Percentiles rank a stretch among this genome's conserved stretches.
Conservation (phyloP, 1,140 invertebrate species). For the Pygmarrhopalites habei region DNA sequence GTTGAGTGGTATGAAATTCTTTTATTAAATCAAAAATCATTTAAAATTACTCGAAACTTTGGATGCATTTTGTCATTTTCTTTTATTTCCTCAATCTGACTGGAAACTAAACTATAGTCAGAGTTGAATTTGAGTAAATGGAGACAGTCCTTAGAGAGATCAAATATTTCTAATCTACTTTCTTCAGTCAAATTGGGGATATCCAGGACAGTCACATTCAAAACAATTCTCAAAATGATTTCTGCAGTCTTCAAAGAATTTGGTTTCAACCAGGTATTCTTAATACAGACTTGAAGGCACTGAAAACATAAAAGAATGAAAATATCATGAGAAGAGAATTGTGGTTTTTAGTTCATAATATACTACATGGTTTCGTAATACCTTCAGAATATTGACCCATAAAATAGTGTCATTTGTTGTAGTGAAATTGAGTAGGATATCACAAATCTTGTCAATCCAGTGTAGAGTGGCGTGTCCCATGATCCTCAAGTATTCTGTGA, state of each 20-base stretch:
- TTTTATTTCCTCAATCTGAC: not conserved
- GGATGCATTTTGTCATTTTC: conserved; percentile 8
- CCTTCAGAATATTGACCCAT: conserved; percentile 25
- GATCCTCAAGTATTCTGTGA: conserved; percentile 10
- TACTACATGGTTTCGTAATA: not conserved
- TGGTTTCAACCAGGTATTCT: conserved; percentile 32
- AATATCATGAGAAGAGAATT: not conserved
- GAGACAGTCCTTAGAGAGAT: not conserved
- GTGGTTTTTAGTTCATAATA: not conserved
- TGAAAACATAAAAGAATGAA: not conserved
- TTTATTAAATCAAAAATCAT: not conserved
- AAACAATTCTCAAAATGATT: conserved; percentile 30
- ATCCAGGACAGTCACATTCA: conserved; percentile 19
- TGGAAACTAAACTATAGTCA: conserved; percentile 7
- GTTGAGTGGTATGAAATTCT: too few species aligned
- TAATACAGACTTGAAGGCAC: conserved; percentile 3
- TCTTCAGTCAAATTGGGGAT: not conserved
- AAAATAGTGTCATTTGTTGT: conserved; percentile 10
- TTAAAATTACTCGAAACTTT: conserved; percentile 1
- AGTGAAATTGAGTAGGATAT: conserved; percentile 13
- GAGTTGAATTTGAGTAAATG: not conserved
- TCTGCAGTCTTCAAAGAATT: conserved; percentile 12
- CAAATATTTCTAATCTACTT: not conserved
- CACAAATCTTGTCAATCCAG: conserved; percentile 23
- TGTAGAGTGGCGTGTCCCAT: conserved; percentile 27